Evolutionary conservation across 1,140 invertebrate genomes (phyloP).

Genomic region (Mesaphorura yosii): DNA sequence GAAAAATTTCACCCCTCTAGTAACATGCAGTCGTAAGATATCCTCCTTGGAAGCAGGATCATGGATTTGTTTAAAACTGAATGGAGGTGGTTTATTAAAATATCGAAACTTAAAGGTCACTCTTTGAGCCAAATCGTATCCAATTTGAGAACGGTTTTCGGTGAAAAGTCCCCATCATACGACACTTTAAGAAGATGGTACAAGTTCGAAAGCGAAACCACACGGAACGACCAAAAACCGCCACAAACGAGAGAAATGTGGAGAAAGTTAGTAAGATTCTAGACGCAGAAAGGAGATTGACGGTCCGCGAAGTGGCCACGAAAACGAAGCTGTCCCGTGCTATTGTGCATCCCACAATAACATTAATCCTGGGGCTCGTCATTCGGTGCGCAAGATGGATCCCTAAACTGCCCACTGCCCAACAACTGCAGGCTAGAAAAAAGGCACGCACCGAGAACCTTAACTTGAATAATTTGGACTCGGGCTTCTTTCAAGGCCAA

Average conservation of each 20-base stretch:
- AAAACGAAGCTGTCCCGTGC: not conserved
- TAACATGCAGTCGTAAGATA: too few relatives aligned
- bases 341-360: not conserved
- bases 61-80: too few relatives aligned
- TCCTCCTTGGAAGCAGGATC: too few relatives aligned
- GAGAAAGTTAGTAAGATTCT: not conserved
- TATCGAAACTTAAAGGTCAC: too few relatives aligned
- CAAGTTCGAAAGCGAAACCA: not conserved
- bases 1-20: too few relatives aligned
- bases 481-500: conserved; percentile 11
- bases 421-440: conserved; percentile 6
- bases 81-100: too few relatives aligned
- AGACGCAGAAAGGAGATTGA: not conserved
- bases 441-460: conserved; percentile 5
- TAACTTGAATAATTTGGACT: not conserved
- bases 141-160: too few relatives aligned
- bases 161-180: too few relatives aligned
- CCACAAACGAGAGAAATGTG: not conserved
- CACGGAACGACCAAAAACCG: not conserved
- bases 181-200: not conserved
- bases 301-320: not conserved
- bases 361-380: not conserved
- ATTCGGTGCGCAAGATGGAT: conserved; percentile 17
- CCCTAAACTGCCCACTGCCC: conserved; percentile 13
- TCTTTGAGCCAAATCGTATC: too few relatives aligned